A percentile compares a stretch with the other conserved stretches of the same genome.
Conservation (phyloP, 2,113 vertebrate species). For the Odocoileus hemionus region DNA sequence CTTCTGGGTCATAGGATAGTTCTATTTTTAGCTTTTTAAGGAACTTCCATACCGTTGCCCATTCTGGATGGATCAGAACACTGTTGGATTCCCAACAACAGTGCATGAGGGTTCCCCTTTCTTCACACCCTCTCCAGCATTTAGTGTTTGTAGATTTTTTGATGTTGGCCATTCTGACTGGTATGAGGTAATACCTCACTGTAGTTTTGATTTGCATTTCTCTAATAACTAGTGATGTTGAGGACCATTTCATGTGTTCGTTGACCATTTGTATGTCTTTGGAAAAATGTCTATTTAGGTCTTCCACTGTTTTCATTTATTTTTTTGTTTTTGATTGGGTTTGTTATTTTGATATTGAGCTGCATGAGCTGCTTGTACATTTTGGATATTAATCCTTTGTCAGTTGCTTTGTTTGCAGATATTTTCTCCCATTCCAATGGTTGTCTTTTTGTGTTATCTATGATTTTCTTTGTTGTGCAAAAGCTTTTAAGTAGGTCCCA, state of each 20-base stretch:
- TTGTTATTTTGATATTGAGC: not conserved
- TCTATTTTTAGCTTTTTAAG: not conserved
- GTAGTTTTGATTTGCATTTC: not conserved
- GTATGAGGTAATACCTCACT: not conserved
- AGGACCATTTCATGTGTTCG: not conserved
- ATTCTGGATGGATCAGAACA: not conserved
- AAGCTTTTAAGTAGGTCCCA: not conserved
- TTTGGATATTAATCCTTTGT: not conserved
- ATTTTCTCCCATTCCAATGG: not conserved
- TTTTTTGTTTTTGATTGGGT: not conserved
- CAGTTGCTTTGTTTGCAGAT: not conserved
- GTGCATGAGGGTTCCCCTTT: not conserved
- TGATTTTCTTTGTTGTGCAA: not conserved
- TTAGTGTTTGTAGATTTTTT: not conserved
- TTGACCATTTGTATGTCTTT: not conserved
- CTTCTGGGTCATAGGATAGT: not conserved
- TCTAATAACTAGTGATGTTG: not conserved
- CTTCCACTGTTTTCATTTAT: not conserved
- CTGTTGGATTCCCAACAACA: not conserved
- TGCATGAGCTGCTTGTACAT: not conserved
- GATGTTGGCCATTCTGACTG: not conserved
- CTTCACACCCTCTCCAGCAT: not conserved
- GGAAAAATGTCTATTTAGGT: not conserved
- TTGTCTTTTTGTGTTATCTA: not conserved
- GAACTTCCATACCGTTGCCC: not conserved